Evolutionary conservation across 1,140 invertebrate species (phyloP).

Genomic region (Formica selysi): DNA sequence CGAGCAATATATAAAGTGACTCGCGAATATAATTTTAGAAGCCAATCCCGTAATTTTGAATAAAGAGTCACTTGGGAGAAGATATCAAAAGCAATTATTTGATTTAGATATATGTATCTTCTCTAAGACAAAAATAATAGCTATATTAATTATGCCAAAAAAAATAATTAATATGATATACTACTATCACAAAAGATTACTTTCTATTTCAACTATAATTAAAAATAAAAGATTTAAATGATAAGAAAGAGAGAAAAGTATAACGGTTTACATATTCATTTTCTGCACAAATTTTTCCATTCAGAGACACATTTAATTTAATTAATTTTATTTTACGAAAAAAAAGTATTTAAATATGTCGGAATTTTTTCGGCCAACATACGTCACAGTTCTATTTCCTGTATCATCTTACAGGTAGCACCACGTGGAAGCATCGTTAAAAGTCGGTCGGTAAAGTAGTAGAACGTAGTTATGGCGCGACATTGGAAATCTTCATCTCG

Average conservation of each 20-base stretch:
- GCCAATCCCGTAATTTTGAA: not conserved
- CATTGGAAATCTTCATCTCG: conserved; percentile 55
- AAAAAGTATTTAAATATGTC: not conserved
- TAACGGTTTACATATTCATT: too few relatives aligned
- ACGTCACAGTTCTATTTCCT: not conserved
- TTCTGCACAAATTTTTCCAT: not conserved
- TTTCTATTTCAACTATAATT: too few relatives aligned
- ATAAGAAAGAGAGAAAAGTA: too few relatives aligned
- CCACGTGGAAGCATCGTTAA: conserved; percentile 14
- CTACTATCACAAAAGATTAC: too few relatives aligned
- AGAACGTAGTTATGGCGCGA: not conserved
- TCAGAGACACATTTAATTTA: not conserved
- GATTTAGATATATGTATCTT: not conserved
- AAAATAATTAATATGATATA: not conserved
- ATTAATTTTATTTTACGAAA: not conserved
- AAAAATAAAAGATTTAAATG: too few relatives aligned
- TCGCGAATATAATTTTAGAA: not conserved
- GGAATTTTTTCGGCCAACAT: not conserved
- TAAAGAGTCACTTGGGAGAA: too few relatives aligned
- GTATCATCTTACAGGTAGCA: conserved; percentile 17
- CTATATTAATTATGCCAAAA: not conserved
- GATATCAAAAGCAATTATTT: not conserved
- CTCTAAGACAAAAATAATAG: not conserved
- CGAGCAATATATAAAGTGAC: too few relatives aligned
- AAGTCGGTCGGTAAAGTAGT: conserved; percentile 39